Conservation (phyloP, 2,888 invertebrate genomes). For the Clanis bilineata region DNA sequence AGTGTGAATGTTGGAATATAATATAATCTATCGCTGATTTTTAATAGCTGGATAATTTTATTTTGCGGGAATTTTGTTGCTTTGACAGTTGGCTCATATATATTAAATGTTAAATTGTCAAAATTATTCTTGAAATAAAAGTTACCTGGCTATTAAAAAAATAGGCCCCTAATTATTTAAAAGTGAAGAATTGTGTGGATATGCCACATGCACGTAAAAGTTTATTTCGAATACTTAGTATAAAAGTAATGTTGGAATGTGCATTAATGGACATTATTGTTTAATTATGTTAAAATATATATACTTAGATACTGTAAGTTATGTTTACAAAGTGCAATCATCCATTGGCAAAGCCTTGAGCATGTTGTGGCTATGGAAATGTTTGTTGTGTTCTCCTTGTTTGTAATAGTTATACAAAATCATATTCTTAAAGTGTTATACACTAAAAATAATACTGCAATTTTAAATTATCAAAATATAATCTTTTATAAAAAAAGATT, state of each 20-base stretch:
- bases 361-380: slow-evolving; percentile 62
- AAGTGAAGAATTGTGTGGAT: background rate
- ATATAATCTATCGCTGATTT: background rate
- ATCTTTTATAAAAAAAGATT: slow-evolving; percentile 35
- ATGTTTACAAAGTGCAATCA: slow-evolving; percentile 71
- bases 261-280: slow-evolving; percentile 36
- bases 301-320: slow-evolving; percentile 45
- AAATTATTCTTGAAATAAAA: too few species aligned
- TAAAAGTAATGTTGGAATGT: slow-evolving; percentile 43
- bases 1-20: background rate
- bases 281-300: slow-evolving; percentile 45
- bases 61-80: too few species aligned
- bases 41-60: too few species aligned
- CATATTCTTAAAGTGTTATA: slow-evolving; percentile 64
- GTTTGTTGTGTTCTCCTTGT: slow-evolving; percentile 61
- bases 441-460: slow-evolving; percentile 65
- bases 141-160: too few species aligned
- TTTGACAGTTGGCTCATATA: too few species aligned
- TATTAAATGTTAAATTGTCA: too few species aligned
- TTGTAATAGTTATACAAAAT: slow-evolving; percentile 51
- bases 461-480: slow-evolving; percentile 42
- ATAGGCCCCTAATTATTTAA: background rate
- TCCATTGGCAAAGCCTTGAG: slow-evolving; percentile 72
- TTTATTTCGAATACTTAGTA: slow-evolving; percentile 49
- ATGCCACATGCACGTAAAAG: background rate